Conservation (phyloP, 2,113 vertebrate genomes). For the Protobothrops mucrosquamatus region DNA sequence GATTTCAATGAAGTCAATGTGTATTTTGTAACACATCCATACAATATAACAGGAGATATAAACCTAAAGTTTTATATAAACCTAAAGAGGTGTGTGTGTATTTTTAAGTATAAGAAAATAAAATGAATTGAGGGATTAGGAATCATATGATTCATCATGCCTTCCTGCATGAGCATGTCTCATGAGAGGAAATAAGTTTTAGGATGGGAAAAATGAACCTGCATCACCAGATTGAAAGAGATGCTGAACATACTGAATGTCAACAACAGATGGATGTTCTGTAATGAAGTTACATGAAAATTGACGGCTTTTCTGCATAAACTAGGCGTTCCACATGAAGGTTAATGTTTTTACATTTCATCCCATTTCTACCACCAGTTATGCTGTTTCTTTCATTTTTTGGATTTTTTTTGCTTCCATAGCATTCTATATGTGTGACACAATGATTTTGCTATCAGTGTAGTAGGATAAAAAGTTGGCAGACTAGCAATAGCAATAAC, state of each 20-base stretch:
- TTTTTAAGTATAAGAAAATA: neutral
- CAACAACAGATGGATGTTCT: slow-evolving; percentile 66
- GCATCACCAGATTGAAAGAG: slow-evolving; percentile 61
- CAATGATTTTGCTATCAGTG: slow-evolving; percentile 18
- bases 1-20: neutral
- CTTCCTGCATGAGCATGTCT: slow-evolving; percentile 39
- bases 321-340: slow-evolving; percentile 8
- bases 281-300: slow-evolving; percentile 55
- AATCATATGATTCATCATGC: slow-evolving; percentile 37
- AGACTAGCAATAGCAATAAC: neutral
- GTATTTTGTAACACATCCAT: neutral
- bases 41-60: slow-evolving; percentile 3
- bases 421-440: neutral
- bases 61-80: slow-evolving; percentile 21
- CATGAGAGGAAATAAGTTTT: slow-evolving; percentile 53
- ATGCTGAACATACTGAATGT: slow-evolving; percentile 53
- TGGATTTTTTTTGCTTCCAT: neutral
- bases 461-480: slow-evolving; percentile 17
- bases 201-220: slow-evolving; percentile 52
- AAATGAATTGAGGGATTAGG: slow-evolving; percentile 32
- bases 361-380: slow-evolving; percentile 20
- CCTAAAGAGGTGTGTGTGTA: neutral
- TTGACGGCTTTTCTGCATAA: slow-evolving; percentile 39
- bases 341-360: slow-evolving; percentile 30
- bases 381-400: neutral